Percentiles rank a stretch among this genome's conserved stretches.
Evolutionary conservation across 1,140 invertebrate genomes (phyloP).

Genomic region (Branchinecta lynchi): DNA sequence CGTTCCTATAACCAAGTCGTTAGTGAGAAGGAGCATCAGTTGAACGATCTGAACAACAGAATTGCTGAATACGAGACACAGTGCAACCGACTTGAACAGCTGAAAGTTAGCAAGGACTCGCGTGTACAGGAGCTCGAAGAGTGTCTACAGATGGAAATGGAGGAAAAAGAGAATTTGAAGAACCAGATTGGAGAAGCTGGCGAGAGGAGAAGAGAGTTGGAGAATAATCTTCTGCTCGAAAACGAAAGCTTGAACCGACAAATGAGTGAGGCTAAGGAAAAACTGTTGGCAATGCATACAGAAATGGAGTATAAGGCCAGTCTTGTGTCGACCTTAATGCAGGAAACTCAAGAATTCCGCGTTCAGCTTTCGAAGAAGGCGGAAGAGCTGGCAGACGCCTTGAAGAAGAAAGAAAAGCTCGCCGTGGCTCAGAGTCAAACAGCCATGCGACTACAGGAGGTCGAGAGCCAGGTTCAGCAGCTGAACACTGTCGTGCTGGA

Average conservation of each 20-base stretch:
- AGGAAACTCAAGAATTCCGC: not conserved
- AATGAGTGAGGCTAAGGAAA: not conserved
- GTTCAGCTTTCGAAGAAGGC: not conserved
- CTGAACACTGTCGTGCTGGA: too few species aligned
- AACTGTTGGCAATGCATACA: not conserved
- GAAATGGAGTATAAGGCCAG: not conserved
- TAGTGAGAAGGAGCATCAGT: not conserved
- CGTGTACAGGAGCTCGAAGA: not conserved
- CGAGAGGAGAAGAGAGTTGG: not conserved
- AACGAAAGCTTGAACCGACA: not conserved
- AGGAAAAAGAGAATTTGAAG: not conserved
- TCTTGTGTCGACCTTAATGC: not conserved
- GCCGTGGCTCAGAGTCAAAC: too few species aligned
- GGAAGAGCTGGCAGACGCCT: not conserved
- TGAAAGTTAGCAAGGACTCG: not conserved
- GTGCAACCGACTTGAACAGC: not conserved
- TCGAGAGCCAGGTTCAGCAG: too few species aligned
- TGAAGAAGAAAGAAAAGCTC: not conserved
- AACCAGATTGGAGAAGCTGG: not conserved
- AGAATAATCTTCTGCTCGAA: not conserved
- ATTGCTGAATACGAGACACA: not conserved
- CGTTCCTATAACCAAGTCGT: not conserved
- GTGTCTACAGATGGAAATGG: slow-evolving; percentile 3
- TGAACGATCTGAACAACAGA: not conserved
- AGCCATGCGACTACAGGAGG: too few species aligned